Evolutionary conservation across 37 sponge, comb jelly and placozoan genomes (phyloP).

Genomic region (Bolinopsis microptera): DNA sequence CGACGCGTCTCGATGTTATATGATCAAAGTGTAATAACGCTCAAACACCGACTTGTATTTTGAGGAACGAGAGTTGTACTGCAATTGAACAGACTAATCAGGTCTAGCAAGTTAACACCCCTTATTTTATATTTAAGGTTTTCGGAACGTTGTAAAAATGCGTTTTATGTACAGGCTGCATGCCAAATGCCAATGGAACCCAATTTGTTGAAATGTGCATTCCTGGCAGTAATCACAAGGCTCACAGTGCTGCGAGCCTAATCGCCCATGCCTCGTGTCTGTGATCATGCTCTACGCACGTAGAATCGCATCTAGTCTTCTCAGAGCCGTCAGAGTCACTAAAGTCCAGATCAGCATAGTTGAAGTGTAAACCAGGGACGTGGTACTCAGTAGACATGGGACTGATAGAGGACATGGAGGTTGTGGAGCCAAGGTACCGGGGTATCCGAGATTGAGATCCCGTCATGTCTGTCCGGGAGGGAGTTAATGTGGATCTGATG

Average conservation of each 20-base stretch:
- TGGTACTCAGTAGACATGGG: neutral
- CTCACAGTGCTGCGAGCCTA: neutral
- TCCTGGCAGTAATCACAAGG: neutral
- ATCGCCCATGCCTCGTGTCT: neutral
- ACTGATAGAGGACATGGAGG: neutral
- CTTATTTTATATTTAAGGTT: no score
- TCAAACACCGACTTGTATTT: no score
- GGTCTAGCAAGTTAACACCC: no score
- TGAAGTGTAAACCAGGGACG: neutral
- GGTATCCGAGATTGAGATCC: neutral
- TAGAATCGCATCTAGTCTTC: neutral
- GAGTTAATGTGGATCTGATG: neutral
- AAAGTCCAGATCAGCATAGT: neutral
- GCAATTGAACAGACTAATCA: no score
- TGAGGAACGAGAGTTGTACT: no score
- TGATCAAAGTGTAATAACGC: no score
- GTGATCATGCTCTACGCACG: neutral
- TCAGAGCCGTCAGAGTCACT: neutral
- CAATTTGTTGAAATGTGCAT: neutral
- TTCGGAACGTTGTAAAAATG: no score
- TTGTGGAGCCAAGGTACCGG: neutral
- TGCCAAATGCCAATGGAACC: no score
- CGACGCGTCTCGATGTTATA: no score
- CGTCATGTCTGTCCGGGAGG: neutral
- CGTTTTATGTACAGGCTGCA: no score